Base-by-base conservation (phyloP, 2,113 vertebrate species). In the Perognathus longimembris region DNA sequence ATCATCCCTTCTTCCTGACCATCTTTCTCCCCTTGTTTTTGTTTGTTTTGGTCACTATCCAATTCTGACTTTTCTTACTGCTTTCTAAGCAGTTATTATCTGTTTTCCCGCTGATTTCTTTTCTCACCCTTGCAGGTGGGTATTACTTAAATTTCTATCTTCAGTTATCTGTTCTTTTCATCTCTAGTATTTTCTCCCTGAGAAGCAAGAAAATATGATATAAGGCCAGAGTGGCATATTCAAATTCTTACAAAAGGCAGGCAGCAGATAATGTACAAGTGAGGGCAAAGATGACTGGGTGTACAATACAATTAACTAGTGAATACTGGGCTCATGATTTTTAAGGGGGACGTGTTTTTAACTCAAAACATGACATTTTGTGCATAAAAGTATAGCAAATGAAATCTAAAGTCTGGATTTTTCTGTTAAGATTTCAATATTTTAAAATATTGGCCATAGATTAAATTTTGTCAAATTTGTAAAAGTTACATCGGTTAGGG, bases 31-130 rank as follows among this genome's bases (percentile, higher is more conserved):
- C 5, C 28, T 70, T 88, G 32, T 59, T 90, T 74, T 83, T 82
- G 18, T 57, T 85, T 95, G n/a, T 36, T 91, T 94, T 89, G 90
- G 26, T 88, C 73, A 85, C 34, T 50, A 64, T 82, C 59, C 54
- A 93, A 79, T 54, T 93, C 36, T 45, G 40, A 4, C 45, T 57
- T 90, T 85, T 54, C 54, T 93, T 87, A 28, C 61, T 74, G 57
- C 24, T 80, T 92, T 89, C 61, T 83, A 79, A 42, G n/a, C 18
- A 80, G 21, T 89, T 79, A 59, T 74, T 79, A 83, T 77, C 63
- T 45, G 15, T 75, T n/a, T 85, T 36, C 40, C 20, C 15, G 42
- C 3, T 85, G 30, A 86, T 71, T 59, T 3, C 77, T 73, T 89
- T 59, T 77, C 34, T 86, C 9, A 70, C 34, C 3, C 36, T 69